Conservation (phyloP, 2,888 invertebrate genomes). For the Girardia tigrina region DNA sequence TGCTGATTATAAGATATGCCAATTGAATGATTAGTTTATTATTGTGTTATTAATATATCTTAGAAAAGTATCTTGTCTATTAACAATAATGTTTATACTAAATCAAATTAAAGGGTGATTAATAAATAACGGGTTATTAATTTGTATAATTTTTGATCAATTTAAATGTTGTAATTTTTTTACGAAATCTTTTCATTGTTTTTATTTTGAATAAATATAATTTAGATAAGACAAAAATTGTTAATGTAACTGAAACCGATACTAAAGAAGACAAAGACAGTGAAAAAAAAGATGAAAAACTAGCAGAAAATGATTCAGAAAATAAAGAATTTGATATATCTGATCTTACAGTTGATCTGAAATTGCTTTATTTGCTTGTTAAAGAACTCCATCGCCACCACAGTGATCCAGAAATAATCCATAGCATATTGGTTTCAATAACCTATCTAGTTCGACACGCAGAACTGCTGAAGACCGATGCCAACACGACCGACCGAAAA, state of each 20-base stretch:
- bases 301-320: constrained; percentile 37
- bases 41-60: no score
- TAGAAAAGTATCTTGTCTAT: no score
- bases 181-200: no score
- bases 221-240: not conserved
- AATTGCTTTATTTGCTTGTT: constrained; percentile 68
- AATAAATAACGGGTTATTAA: not conserved
- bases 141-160: no score
- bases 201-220: not conserved
- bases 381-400: constrained; percentile 51
- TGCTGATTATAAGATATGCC: no score
- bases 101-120: no score
- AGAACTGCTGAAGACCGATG: constrained; percentile 71
- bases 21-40: no score
- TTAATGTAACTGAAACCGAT: not conserved
- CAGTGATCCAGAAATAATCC: constrained; percentile 73
- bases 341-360: constrained; percentile 34
- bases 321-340: constrained; percentile 35
- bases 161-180: no score
- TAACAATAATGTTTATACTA: no score
- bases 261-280: constrained; percentile 29
- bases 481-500: constrained; percentile 63
- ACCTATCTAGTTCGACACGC: constrained; percentile 79
- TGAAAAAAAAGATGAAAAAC: constrained; percentile 39
- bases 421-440: constrained; percentile 76